A percentile compares a stretch with the other conserved stretches of the same genome.
phyloP scores from a whole-genome alignment of 2,888 invertebrate genomes.

The Noctua janthe region DNA sequence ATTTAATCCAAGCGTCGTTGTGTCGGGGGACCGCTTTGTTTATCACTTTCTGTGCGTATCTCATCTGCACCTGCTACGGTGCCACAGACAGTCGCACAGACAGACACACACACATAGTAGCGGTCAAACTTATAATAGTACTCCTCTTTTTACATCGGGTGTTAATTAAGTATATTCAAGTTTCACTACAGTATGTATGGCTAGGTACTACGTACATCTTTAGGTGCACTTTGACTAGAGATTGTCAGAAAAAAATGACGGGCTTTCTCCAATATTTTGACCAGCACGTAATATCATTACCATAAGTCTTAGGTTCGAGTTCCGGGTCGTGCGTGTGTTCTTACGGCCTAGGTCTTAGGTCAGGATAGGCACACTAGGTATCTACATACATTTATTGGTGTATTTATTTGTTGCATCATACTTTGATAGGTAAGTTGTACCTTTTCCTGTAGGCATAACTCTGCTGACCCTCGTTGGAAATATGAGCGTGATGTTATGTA shows the following conservation, averaged over 20 bases:
- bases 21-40: no score
- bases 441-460: conserved; percentile 41
- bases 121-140: no score
- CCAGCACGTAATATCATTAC: conserved; percentile 40
- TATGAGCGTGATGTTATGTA: conserved; percentile 7
- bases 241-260: neutral
- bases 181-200: no score
- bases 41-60: no score
- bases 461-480: conserved; percentile 11
- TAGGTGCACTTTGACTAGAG: neutral
- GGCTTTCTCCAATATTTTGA: conserved; percentile 22
- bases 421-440: neutral
- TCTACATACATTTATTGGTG: conserved; percentile 19
- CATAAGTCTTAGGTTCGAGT: conserved; percentile 50
- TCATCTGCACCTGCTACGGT: no score
- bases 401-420: conserved; percentile 44
- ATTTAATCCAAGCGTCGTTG: no score
- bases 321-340: conserved; percentile 54
- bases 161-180: no score
- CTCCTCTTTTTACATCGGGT: no score
- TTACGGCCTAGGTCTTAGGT: conserved; percentile 60
- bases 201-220: neutral
- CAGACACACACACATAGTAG: no score
- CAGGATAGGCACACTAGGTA: conserved; percentile 36
- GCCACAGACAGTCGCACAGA: no score